Conservation (phyloP, 2,888 invertebrate species). For the Netelia virgata region DNA sequence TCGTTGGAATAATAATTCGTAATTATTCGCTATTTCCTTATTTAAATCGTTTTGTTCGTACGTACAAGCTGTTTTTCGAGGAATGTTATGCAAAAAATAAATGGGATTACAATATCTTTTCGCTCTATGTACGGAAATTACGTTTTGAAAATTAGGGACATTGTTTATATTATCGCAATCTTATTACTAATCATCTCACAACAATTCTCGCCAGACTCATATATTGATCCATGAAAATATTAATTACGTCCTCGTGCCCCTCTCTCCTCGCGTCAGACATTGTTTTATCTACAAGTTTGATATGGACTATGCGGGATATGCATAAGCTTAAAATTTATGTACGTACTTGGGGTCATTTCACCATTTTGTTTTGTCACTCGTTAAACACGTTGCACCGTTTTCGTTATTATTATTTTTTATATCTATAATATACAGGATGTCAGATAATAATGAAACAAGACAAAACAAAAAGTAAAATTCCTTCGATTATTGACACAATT, state of each 20-base stretch:
- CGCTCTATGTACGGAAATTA: conserved; percentile 30
- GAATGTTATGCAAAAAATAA: conserved; percentile 29
- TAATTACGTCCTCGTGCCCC: conserved; percentile 56
- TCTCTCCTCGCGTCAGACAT: conserved; percentile 12
- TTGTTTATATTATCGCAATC: conserved; percentile 42
- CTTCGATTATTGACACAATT: too few relatives aligned
- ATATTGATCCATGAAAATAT: conserved; percentile 63
- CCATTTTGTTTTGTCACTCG: conserved; percentile 19
- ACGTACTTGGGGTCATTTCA: conserved; percentile 44
- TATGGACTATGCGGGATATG: conserved; percentile 59
- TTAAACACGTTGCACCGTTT: conserved; percentile 11
- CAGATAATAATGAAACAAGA: background rate
- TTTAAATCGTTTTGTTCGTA: background rate
- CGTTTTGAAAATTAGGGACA: conserved; percentile 26
- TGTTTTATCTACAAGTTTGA: conserved; percentile 61
- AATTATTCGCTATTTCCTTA: conserved; percentile 14
- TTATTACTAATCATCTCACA: conserved; percentile 51
- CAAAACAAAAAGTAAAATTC: background rate
- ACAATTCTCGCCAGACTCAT: conserved; percentile 53
- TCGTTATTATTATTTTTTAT: conserved; percentile 5
- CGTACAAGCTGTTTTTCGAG: background rate
- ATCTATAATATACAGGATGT: conserved; percentile 14
- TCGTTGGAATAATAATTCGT: background rate
- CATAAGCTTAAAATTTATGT: conserved; percentile 50
- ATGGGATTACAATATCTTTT: conserved; percentile 17